phyloP scores from a whole-genome alignment of 1,140 invertebrate genomes.

The Phthorimaea operculella region DNA sequence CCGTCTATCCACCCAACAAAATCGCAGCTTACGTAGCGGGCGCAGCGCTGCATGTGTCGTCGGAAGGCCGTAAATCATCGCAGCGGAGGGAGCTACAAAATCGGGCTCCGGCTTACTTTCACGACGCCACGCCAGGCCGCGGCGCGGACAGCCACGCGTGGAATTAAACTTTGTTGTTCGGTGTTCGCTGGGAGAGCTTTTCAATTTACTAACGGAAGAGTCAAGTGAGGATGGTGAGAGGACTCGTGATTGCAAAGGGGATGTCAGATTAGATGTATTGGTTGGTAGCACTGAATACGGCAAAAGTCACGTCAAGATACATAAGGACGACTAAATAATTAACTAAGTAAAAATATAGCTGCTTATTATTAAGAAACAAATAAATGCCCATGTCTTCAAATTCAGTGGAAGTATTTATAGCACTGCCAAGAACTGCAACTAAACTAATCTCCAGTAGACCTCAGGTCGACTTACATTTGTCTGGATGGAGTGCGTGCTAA shows the following conservation, averaged over 20 bases:
- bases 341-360: no score
- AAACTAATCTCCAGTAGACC: conserved; percentile 34
- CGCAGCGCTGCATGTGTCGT: conserved; percentile 62
- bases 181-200: neutral
- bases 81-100: conserved; percentile 33
- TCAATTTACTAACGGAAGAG: neutral
- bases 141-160: conserved; percentile 23
- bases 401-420: no score
- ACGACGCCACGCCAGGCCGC: conserved; percentile 21
- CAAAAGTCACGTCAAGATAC: no score
- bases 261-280: no score
- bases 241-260: no score
- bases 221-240: no score
- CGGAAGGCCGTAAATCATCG: conserved; percentile 52
- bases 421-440: conserved; percentile 3
- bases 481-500: conserved; percentile 54
- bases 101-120: conserved; percentile 47
- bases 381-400: no score
- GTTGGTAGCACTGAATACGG: no score
- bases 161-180: conserved; percentile 5
- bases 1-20: conserved; percentile 26
- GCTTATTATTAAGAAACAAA: no score
- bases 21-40: conserved; percentile 46
- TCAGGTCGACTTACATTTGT: conserved; percentile 48
- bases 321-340: no score